A percentile compares a stretch with the other conserved stretches of the same genome.
These are phyloP conservation scores for Xenopus laevis DNA, from an alignment of 2,113 vertebrate species.

Conservation along the genomic window DNA sequence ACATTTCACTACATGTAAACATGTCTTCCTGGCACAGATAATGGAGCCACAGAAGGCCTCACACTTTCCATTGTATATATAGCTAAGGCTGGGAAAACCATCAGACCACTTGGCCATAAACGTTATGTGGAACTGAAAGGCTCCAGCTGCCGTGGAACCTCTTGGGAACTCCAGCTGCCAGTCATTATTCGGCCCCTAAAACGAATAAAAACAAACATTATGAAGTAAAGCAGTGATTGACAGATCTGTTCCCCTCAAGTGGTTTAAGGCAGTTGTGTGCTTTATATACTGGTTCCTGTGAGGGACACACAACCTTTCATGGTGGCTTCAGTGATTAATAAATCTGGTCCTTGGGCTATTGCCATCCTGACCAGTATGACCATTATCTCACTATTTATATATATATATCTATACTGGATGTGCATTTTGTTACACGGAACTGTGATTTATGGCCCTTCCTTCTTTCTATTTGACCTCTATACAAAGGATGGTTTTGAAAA, in stretches of 20 bases:
- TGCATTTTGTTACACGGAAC: too few species aligned
- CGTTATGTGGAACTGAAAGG: neutral
- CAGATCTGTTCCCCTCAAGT: neutral
- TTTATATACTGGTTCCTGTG: neutral
- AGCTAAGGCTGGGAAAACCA: neutral
- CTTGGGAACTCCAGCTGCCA: neutral
- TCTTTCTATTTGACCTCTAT: too few species aligned
- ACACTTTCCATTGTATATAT: neutral
- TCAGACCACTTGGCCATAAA: neutral
- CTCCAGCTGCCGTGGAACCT: neutral
- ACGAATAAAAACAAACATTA: neutral
- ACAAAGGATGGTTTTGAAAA: too few species aligned
- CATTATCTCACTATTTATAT: too few species aligned
- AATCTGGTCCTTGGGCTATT: too few species aligned
- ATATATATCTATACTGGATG: too few species aligned
- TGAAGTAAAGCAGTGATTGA: neutral
- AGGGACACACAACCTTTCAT: neutral
- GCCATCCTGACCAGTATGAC: too few species aligned
- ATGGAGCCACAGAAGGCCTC: neutral
- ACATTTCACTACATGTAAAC: neutral
- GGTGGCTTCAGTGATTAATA: neutral
- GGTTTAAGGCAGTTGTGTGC: neutral
- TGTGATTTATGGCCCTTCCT: too few species aligned
- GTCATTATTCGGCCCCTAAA: neutral
- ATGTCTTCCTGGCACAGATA: conserved; percentile 3